Base-by-base conservation (phyloP, 2,113 vertebrate genomes). In the Beaufortia kweichowensis region DNA sequence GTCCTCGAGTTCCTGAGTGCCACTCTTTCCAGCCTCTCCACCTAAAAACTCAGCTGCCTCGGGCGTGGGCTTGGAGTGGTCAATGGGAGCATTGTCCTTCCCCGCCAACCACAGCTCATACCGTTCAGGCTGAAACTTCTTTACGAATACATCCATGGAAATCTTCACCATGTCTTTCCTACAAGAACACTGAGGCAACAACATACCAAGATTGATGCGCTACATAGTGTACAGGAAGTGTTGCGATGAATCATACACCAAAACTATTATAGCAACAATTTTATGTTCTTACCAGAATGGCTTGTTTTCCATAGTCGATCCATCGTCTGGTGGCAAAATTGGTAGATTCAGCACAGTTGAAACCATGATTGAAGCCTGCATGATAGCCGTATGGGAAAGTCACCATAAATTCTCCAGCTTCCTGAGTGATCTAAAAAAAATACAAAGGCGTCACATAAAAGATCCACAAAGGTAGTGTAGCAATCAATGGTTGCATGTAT, bases 101-200 rank as follows among this genome's bases (percentile, higher is more conserved):
- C 97, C 96, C 0, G 94, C 90, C 89, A 96, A 93, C 97, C 97
- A 99, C 21, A 95, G 90, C 82, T 96, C 95, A 85, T 99, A 98
- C 28, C 95, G 94, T 29, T 98, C 95, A 0, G 96, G 96, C 85
- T 98, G 97, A 85, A 94, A 99, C 84, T 96, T 96, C 80, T 89
- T 92, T 74, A 99, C 97, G 76, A 99, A 99, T 61, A 95, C 94
- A 3, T 99, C 97, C 96, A 99, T 98, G 71, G 96, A 96, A 79
- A 99, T 99, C 90, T 98, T 99, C 84, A 99, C 97, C 93, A 96
- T 96, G 83, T 99, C 97, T 86, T 98, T 98, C 35, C 96, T 92
- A 82, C 97, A 99, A 0, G 96, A 96, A 83, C 97, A 99, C 97
- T 99, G 86, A 21, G 4, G 24, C 17, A 8, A 28, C 21, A 31